Evolutionary conservation across 2,797 vertebrate species (phyloP).

Genomic region (Chiroxiphia lanceolata): DNA sequence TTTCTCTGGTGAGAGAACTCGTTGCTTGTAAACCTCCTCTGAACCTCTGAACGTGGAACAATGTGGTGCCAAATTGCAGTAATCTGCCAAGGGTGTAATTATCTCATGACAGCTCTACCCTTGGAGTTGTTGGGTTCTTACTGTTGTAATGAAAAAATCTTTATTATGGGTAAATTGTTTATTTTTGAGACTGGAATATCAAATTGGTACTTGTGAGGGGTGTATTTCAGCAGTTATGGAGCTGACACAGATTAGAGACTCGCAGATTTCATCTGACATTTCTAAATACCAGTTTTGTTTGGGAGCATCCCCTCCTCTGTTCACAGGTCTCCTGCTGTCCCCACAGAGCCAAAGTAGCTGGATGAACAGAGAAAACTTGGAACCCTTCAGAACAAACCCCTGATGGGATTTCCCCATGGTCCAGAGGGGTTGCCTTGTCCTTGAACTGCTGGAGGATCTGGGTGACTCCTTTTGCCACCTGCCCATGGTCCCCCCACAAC

Average conservation of each 20-base stretch:
- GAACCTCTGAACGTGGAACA: constrained; percentile 55
- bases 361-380: not conserved
- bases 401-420: not conserved
- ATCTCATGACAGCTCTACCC: constrained; percentile 64
- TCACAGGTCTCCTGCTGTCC: not conserved
- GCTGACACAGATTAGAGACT: constrained; percentile 28
- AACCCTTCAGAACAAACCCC: not conserved
- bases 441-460: not conserved
- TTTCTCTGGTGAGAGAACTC: constrained; percentile 11
- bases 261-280: constrained; percentile 33
- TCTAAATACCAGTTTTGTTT: constrained; percentile 29
- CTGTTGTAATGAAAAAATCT: constrained; percentile 67
- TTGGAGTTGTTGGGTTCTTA: constrained; percentile 62
- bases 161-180: constrained; percentile 64
- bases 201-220: constrained; percentile 9
- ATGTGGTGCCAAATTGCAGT: constrained; percentile 62
- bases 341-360: not conserved
- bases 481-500: not conserved
- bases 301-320: not conserved
- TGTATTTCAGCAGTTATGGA: constrained; percentile 16
- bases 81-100: constrained; percentile 64
- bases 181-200: constrained; percentile 47
- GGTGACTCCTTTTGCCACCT: not conserved
- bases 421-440: not conserved
- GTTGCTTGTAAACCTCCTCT: constrained; percentile 49